Evolutionary conservation across 2,797 vertebrate genomes (phyloP).

Genomic region (Todus mexicanus): DNA sequence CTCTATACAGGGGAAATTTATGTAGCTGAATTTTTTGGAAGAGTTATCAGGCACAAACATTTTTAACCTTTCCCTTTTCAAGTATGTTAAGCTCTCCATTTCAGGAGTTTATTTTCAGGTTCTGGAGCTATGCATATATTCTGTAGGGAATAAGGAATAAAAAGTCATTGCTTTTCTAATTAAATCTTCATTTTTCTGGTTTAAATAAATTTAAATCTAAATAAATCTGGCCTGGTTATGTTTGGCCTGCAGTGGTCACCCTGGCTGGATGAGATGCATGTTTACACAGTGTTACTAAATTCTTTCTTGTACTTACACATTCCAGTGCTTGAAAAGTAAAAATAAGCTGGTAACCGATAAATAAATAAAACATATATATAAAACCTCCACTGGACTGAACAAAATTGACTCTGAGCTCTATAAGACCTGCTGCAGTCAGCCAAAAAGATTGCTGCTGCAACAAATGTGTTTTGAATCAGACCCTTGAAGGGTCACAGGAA

Average conservation of each 20-base stretch:
- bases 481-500: not conserved
- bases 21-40: not conserved
- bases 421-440: not conserved
- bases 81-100: not conserved
- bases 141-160: not conserved
- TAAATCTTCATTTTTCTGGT: not conserved
- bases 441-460: not conserved
- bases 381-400: not conserved
- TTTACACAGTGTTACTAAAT: not conserved
- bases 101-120: not conserved
- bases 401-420: not conserved
- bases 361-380: not conserved
- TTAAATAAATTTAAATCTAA: slow-evolving; percentile 4
- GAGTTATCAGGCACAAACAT: not conserved
- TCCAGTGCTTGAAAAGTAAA: not conserved
- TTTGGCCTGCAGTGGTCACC: not conserved
- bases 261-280: not conserved
- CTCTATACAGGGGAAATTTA: not conserved
- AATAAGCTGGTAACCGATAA: not conserved
- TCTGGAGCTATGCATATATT: not conserved
- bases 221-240: not conserved
- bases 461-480: not conserved
- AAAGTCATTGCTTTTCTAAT: not conserved
- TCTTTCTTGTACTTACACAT: not conserved
- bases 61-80: not conserved